A percentile compares a stretch with the other conserved stretches of the same genome.
phyloP scores from a whole-genome alignment of 1,140 invertebrate genomes.

The Caerostris darwini region DNA sequence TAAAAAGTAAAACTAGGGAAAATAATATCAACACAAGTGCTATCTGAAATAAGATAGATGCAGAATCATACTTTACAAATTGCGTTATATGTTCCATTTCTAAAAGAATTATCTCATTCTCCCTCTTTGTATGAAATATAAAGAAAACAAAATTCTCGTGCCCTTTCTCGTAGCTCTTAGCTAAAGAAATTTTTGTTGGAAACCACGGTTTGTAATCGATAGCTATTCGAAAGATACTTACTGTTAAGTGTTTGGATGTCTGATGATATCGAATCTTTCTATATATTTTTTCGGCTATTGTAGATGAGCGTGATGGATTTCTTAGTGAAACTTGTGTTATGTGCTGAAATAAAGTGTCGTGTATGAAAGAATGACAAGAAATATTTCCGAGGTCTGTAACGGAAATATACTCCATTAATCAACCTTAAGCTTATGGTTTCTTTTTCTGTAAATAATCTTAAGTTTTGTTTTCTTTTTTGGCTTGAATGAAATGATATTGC shows the following conservation, averaged over 20 bases:
- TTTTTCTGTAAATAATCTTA: background rate
- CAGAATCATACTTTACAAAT: too few relatives aligned
- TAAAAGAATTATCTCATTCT: too few relatives aligned
- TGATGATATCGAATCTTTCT: constrained; percentile 66
- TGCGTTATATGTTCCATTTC: too few relatives aligned
- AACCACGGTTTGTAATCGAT: constrained; percentile 63
- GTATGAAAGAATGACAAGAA: constrained; percentile 55
- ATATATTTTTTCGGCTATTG: constrained; percentile 61
- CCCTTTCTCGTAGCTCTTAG: background rate
- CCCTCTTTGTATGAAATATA: background rate
- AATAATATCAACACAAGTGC: too few relatives aligned
- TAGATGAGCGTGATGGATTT: constrained; percentile 66
- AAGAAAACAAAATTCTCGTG: background rate
- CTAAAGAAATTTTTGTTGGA: constrained; percentile 12
- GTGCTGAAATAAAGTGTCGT: background rate
- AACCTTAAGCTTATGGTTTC: constrained; percentile 14
- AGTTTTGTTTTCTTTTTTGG: background rate
- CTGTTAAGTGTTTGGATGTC: constrained; percentile 75
- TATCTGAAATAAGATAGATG: too few relatives aligned
- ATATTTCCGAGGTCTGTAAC: background rate
- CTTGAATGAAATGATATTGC: too few relatives aligned
- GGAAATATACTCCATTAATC: constrained; percentile 56
- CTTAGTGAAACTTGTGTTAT: constrained; percentile 26
- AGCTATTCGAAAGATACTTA: constrained; percentile 72
- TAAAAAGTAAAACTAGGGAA: too few relatives aligned